Percentiles rank a stretch among this genome's conserved stretches.
Evolutionary conservation across 2,797 vertebrate genomes (phyloP).

Genomic region (Apodemus agrarius): DNA sequence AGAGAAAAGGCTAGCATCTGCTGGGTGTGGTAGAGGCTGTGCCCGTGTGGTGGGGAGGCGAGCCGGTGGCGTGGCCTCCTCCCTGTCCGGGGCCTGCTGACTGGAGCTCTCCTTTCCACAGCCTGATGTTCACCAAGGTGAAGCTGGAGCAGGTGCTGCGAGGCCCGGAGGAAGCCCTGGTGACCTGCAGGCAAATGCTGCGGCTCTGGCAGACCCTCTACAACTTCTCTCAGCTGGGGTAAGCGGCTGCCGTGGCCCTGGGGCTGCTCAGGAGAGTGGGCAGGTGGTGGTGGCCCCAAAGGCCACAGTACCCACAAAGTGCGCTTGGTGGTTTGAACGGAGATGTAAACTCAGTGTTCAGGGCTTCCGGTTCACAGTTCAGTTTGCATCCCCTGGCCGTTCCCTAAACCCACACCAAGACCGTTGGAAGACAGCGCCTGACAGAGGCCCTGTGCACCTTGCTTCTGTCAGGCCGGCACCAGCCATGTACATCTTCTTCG

Average conservation of each 20-base stretch:
- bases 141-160: conserved; percentile 94
- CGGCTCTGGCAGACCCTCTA: conserved; percentile 93
- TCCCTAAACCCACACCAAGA: not conserved
- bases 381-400: not conserved
- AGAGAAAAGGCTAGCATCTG: not conserved
- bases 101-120: conserved; percentile 71
- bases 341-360: not conserved
- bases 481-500: not conserved
- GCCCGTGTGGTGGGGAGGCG: not conserved
- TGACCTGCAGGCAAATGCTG: conserved; percentile 96
- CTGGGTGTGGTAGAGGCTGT: not conserved
- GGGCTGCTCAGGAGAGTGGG: not conserved
- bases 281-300: not conserved
- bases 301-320: not conserved
- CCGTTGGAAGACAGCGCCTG: not conserved
- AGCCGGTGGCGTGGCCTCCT: no score
- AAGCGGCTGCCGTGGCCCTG: conserved; percentile 44
- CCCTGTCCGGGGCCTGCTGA: not conserved
- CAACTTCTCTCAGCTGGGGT: conserved; percentile 92
- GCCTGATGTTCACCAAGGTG: conserved; percentile 96
- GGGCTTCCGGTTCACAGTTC: not conserved
- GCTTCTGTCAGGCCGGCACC: not conserved
- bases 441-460: not conserved
- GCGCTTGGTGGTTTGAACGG: not conserved
- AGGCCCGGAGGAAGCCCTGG: conserved; percentile 93